These are phyloP conservation scores for Tenrec ecaudatus DNA, from an alignment of 2,113 vertebrate species.

Conservation along the genomic window DNA sequence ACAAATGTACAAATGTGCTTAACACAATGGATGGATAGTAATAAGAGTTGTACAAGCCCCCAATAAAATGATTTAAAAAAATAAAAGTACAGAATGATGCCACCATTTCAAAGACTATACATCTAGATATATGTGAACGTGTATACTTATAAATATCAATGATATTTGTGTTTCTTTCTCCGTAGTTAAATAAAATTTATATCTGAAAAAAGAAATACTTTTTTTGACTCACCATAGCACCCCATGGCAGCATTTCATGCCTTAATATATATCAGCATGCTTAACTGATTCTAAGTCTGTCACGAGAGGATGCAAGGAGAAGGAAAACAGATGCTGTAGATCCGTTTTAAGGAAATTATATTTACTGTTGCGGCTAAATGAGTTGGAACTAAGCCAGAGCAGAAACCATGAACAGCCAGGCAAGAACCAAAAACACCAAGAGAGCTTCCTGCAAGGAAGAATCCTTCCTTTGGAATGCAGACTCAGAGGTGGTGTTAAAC, in stretches of 20 bases:
- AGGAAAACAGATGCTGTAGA: conserved; percentile 45
- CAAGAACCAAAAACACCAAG: conserved; percentile 45
- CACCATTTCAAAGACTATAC: not conserved
- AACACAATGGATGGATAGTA: too few species aligned
- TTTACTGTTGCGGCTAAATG: conserved; percentile 34
- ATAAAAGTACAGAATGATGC: not conserved
- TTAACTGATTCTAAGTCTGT: conserved; percentile 46
- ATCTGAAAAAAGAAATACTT: not conserved
- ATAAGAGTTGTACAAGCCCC: too few species aligned
- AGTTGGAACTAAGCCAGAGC: conserved; percentile 57
- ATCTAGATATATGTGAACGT: not conserved
- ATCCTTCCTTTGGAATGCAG: conserved; percentile 67
- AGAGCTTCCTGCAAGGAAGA: conserved; percentile 41
- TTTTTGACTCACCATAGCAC: not conserved
- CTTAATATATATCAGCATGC: conserved; percentile 60
- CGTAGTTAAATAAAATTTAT: not conserved
- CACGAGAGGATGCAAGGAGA: not conserved
- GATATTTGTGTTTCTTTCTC: not conserved
- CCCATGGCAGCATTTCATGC: conserved; percentile 7
- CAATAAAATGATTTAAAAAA: not conserved
- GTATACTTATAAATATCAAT: not conserved
- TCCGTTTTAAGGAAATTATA: conserved; percentile 49
- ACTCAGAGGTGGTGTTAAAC: conserved; percentile 7
- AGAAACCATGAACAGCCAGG: conserved; percentile 52
- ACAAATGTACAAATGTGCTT: too few species aligned